Base-by-base conservation (phyloP, 2,888 invertebrate genomes). In the Corbicula japonica region DNA sequence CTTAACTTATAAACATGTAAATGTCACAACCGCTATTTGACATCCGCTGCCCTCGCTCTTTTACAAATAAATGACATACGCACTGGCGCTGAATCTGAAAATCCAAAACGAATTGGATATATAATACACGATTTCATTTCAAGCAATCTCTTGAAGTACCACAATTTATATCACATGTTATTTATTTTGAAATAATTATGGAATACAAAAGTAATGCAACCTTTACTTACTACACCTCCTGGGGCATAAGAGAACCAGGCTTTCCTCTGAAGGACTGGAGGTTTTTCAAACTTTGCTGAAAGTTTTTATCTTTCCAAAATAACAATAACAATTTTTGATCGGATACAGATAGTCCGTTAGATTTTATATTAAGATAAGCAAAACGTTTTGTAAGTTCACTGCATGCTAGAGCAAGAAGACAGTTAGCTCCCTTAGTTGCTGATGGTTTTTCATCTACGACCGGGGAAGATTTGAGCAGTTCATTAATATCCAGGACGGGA, bases 201-300 rank as follows among this genome's bases (percentile, higher is more conserved):
- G n/a, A n/a, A n/a, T n/a, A n/a, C n/a, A n/a, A n/a, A n/a, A n/a
- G n/a, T n/a, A n/a, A n/a, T n/a, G n/a, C n/a, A n/a, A n/a, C n/a
- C n/a, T n/a, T 5, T 34, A 84, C 91, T 87, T 78, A 91, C 91
- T 90, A 90, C 56, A 89, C 80, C 65, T 88, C 86, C 23, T 88
- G 88, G 8, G 81, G 76, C 28, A 86, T 76, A 30, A 90, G 83
- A 10, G 66, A n/a, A 23, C 32, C 65, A 12, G 30, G 76, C 38
- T 85, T 76, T 15, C 54, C 70, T 60, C 62, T 61, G 32, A 84
- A 88, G 46, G 80, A 83, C 15, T 82, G 68, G 21, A 87, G 68
- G 23, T 76, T 77, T 26, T 78, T 81, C 63, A 83, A 90, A 76
- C 89, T 85, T 41, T 75, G 48, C 77, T 89, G 89, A 21, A 90